Evolutionary conservation across 2,113 vertebrate genomes (phyloP), one percentile per base, ranked within the genome.

Genomic region (Dasypus novemcinctus): DNA sequence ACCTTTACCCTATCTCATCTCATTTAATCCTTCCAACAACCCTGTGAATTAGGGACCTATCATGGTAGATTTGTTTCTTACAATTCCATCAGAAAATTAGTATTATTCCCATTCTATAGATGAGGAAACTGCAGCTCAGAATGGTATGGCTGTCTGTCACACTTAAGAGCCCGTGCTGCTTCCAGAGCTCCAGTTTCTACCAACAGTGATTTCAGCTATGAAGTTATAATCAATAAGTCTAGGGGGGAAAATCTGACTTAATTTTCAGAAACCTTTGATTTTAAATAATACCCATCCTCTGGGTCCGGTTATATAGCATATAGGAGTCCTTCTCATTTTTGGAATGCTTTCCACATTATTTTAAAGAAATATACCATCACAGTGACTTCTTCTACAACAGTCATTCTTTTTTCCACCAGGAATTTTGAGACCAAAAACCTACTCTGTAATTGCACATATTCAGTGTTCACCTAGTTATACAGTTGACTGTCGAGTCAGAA

Each of bases 251-350:
- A 29, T 46, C 87, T 43, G 86, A 27, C 23, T 71, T 88, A 33
- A 85, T 43, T 85, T 94, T 90, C 68, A 85, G 33, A 84, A 33
- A 64, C 36, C 38, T 89, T 79, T 94, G 49, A 79, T 86, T 89
- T 38, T 82, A 91, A 89, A 68, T 49, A 86, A 9, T 85, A 49
- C 29, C 81, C n/a, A n/a, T 81, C 52, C 80, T 91, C 61, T 69
- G 49, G 49, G 68, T 33, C 46, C 92, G 11, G 29, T 66, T 86
- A 59, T 86, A 59, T 11, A 90, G 61, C 5, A 46, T 49, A 6
- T 92, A 52, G 36, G 52, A 85, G 29, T 9, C 63, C 74, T 79
- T 83, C 76, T 75, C 23, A 59, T 75, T 76, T 88, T 84, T 88
- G 38, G 25, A 90, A 71, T 46, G 43, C 31, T 66, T 92, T 81